Percentiles rank a stretch among this genome's conserved stretches.
Conservation (phyloP, 2,888 invertebrate genomes). For the Scaptomyza reducta region DNA sequence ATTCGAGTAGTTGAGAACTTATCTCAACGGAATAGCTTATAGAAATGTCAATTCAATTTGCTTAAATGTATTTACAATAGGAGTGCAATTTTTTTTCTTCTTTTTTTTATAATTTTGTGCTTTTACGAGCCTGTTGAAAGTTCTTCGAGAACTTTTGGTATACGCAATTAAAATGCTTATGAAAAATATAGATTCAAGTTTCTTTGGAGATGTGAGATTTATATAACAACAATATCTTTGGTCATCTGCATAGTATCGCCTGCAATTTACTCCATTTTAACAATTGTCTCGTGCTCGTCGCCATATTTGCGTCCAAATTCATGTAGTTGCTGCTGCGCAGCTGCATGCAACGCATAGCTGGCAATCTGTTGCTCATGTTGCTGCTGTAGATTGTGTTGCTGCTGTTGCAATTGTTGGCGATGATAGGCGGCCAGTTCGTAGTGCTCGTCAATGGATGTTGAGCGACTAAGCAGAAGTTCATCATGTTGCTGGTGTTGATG, state of each 20-base stretch:
- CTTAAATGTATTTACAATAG: slow-evolving; percentile 60
- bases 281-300: slow-evolving; percentile 81
- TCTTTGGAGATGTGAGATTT: slow-evolving; percentile 78
- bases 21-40: slow-evolving; percentile 22
- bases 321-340: slow-evolving; percentile 74
- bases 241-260: slow-evolving; percentile 38
- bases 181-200: slow-evolving; percentile 45
- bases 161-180: slow-evolving; percentile 32
- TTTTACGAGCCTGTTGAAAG: slow-evolving; percentile 25
- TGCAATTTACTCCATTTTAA: slow-evolving; percentile 81
- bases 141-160: slow-evolving; percentile 64
- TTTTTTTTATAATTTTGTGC: neutral
- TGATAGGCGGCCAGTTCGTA: slow-evolving; percentile 75
- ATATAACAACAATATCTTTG: slow-evolving; percentile 69
- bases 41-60: slow-evolving; percentile 52
- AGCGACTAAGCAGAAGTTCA: slow-evolving; percentile 75
- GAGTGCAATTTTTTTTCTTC: slow-evolving; percentile 10
- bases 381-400: slow-evolving; percentile 56
- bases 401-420: slow-evolving; percentile 64
- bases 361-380: slow-evolving; percentile 77
- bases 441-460: slow-evolving; percentile 82
- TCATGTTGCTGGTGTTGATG: slow-evolving; percentile 64
- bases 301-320: slow-evolving; percentile 78
- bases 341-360: slow-evolving; percentile 73
- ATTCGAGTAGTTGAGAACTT: slow-evolving; percentile 54